These are phyloP conservation scores for Bolinopsis microptera DNA, from an alignment of 37 sponge, comb jelly and placozoan genomes.

Conservation along the genomic window DNA sequence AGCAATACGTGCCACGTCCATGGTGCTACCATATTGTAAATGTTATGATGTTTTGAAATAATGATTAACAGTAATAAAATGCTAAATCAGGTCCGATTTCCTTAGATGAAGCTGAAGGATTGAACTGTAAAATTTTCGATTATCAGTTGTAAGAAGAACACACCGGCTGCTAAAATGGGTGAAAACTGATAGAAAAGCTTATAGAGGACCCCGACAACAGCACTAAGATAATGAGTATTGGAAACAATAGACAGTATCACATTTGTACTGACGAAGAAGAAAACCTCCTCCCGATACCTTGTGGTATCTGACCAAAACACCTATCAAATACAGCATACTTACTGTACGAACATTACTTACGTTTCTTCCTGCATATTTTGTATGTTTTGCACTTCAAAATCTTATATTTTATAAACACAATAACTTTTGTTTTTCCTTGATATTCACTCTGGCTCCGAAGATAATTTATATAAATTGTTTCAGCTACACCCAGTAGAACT, in stretches of 20 bases:
- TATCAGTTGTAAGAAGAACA: slow-evolving; percentile 27
- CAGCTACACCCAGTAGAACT: slow-evolving; percentile 34
- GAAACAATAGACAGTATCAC: background rate
- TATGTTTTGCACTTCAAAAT: no score
- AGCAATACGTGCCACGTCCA: no score
- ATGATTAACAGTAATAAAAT: no score
- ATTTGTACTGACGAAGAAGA: background rate
- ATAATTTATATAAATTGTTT: background rate
- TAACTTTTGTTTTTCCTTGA: no score
- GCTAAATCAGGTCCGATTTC: no score
- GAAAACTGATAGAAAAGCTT: background rate
- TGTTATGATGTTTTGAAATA: no score
- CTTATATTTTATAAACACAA: no score
- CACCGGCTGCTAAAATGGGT: background rate
- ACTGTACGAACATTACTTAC: background rate
- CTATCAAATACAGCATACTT: background rate
- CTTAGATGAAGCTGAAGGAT: no score
- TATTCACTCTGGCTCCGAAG: no score
- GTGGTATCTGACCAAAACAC: background rate
- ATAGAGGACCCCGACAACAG: background rate
- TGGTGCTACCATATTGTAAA: no score
- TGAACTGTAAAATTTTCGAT: no score
- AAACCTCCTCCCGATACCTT: background rate
- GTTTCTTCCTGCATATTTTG: no score
- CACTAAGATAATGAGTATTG: background rate